Evolutionary conservation across 2,113 vertebrate genomes (phyloP), one percentile per base, ranked within the genome.

Genomic region (Andinoacara biseriatus): DNA sequence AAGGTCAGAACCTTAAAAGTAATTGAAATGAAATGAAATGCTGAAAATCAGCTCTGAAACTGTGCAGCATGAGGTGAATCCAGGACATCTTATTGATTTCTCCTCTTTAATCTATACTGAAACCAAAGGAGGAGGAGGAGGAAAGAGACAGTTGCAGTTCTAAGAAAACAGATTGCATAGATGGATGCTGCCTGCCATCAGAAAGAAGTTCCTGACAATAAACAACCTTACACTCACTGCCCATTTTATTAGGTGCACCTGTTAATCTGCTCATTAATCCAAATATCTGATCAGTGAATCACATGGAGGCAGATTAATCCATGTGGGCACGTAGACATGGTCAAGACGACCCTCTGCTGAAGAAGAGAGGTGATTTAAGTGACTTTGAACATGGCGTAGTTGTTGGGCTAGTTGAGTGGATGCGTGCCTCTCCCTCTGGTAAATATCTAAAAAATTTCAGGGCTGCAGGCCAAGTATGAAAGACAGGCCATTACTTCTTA

Each of bases 61-160:
- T 52, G 67, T 54, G 46, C 67, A 54, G 26, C 72, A 63, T 38
- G 60, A 58, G 56, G 52, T 75, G 62, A 85, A 77, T 87, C 82
- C 61, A 74, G 76, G 69, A 78, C 56, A 72, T 46, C 46, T 52
- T 72, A 76, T 79, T 76, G 79, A 82, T 80, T 56, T 18, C 24
- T n/a, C 5, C 4, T 75, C 38, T 82, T 80, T 43, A 80, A 76
- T 76, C 58, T 13, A 38, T 3, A 74, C 31, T 15, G 56, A 79
- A 57, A 74, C 65, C 59, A 82, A 33, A 60, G 75, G 29, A 72
- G 46, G 7, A 78, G 29, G 26, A n/a, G 22, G 40, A 5, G 43
- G 17, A n/a, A 56, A 49, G 24, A 67, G 10, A 58, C 8, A 4
- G 10, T 74, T 58, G 46, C 20, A 69, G 17, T 11, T 22, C 24